Evolutionary conservation across 2,888 invertebrate species (phyloP).

Genomic region (Danaus chrysippus): DNA sequence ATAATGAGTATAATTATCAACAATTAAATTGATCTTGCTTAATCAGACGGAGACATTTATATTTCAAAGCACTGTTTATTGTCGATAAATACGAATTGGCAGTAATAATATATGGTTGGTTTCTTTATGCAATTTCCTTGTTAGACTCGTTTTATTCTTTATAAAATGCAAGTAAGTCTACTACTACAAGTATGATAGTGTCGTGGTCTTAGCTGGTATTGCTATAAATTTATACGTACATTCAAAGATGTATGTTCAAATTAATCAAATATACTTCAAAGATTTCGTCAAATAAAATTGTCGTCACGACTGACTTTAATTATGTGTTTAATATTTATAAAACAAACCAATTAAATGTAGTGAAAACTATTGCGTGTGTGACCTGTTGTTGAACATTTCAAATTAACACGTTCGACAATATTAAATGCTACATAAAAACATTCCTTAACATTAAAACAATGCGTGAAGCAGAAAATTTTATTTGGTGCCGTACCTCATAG

Average conservation of each 20-base stretch:
- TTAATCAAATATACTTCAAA: too few relatives aligned
- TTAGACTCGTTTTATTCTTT: not conserved
- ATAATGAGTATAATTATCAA: slow-evolving; percentile 23
- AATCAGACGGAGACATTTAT: slow-evolving; percentile 21
- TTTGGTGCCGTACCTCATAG: not conserved
- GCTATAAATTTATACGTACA: not conserved
- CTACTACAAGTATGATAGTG: not conserved
- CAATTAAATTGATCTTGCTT: slow-evolving; percentile 24
- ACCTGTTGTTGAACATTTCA: slow-evolving; percentile 29
- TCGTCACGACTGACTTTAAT: too few relatives aligned
- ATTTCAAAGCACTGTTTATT: slow-evolving; percentile 16
- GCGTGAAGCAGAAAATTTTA: slow-evolving; percentile 14
- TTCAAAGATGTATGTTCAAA: too few relatives aligned
- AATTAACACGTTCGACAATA: slow-evolving; percentile 33
- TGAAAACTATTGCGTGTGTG: slow-evolving; percentile 34
- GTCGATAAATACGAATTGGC: not conserved
- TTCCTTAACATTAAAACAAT: slow-evolving; percentile 20
- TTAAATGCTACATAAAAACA: slow-evolving; percentile 34
- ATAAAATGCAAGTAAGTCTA: not conserved
- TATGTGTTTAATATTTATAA: too few relatives aligned
- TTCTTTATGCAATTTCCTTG: slow-evolving; percentile 5
- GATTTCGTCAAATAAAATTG: too few relatives aligned
- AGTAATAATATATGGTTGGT: not conserved
- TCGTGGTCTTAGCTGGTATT: not conserved
- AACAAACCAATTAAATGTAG: slow-evolving; percentile 11